Evolutionary conservation across 2,888 invertebrate genomes (phyloP), one percentile per base, ranked within the genome.

Genomic region (Villa cingulata): DNA sequence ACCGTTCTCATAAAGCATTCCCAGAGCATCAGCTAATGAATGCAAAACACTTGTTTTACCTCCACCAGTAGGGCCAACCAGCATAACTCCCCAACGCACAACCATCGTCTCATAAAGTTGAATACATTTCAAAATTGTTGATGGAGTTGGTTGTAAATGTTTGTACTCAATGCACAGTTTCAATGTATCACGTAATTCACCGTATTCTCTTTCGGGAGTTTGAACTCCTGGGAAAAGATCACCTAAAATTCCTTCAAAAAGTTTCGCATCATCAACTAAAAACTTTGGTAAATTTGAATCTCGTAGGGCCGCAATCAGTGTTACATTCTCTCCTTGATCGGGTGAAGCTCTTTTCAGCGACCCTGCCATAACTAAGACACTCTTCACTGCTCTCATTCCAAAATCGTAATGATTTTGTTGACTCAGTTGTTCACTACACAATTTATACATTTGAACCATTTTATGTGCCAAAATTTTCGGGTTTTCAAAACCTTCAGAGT

Each of bases 391-490:
- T 53, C 94, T 74, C 90, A 92, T 91, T 36, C 87, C 87, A 59
- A 90, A 91, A 66, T 92, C 91, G 60, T 92, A 92, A 60, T 92
- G 91, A 61, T 90, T 85, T 61, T 91, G 91, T 57, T 90, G 88
- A 0, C 89, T 90, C 2, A 92, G 73, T 62, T 91, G 91, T 62
- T 92, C 91, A 57, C 86, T 88, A 59, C 89, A 89, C 6, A 91
- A 70, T 59, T 89, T 89, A 69, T 91, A 91, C 87, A 91, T 86
- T 64, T 89, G 83, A 1, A 87, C 86, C 89, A 91, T 90, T 67
- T 92, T 91, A 60, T 84, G 81, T 0, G 91, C 87, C n/a, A 92
- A 71, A 4, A 78, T 74, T 63, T 82, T 88, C 1, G 90, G 90
- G 1, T 87, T 84, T 63, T 89, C 89, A 60, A 91, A 92, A 12